phyloP scores from a whole-genome alignment of 2,797 vertebrate species.

The Xiphorhynchus erythropygius region DNA sequence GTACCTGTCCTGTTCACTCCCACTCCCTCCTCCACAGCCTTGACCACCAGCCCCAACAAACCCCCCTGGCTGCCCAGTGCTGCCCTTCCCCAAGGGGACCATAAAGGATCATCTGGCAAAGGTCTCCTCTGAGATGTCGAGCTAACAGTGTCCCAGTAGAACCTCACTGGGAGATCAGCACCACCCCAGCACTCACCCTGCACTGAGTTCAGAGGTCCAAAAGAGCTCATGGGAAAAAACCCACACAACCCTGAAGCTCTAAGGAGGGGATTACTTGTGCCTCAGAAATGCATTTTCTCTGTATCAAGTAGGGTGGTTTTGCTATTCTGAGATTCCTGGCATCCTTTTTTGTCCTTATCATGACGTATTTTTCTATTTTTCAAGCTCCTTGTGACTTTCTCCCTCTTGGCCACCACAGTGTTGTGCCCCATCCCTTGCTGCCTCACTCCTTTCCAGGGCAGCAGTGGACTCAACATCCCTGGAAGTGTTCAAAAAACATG shows the following conservation, averaged over 20 bases:
- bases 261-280: background rate
- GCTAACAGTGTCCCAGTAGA: rapidly evolving
- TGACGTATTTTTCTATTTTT: background rate
- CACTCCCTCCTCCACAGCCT: background rate
- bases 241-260: background rate
- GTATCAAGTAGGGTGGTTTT: background rate
- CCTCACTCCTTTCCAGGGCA: background rate
- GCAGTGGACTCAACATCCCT: background rate
- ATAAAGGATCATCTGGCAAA: background rate
- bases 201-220: background rate
- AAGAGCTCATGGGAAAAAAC: background rate
- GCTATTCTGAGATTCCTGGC: background rate
- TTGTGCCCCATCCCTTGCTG: background rate
- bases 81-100: background rate
- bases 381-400: background rate
- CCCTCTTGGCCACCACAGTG: background rate
- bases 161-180: background rate
- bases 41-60: background rate
- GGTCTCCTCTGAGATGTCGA: background rate
- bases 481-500: background rate
- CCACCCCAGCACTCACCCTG: rapidly evolving
- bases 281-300: background rate
- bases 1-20: background rate
- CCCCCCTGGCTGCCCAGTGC: rapidly evolving
- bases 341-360: background rate